These are phyloP conservation scores for Bellardia pandia DNA, from an alignment of 2,888 invertebrate species.

Conservation along the genomic window DNA sequence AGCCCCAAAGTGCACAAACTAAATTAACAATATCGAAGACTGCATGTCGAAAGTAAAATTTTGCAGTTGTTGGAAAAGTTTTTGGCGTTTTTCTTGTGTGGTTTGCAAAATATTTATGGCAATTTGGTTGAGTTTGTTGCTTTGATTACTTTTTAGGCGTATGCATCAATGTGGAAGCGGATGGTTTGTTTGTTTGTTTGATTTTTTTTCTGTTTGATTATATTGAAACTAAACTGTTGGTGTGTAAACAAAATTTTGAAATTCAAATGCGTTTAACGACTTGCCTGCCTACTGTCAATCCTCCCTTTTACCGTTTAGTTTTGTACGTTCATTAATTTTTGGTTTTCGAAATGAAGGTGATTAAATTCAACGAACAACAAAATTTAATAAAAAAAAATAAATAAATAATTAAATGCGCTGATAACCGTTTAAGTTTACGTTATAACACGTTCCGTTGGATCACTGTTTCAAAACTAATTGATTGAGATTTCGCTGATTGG, in stretches of 20 bases:
- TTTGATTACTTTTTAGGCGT: background rate
- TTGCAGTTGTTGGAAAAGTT: background rate
- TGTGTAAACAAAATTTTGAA: slow-evolving; percentile 63
- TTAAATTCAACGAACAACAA: background rate
- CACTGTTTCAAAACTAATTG: slow-evolving; percentile 61
- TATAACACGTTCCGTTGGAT: slow-evolving; percentile 53
- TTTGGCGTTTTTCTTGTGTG: background rate
- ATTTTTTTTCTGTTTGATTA: slow-evolving; percentile 25
- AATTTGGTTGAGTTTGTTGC: background rate
- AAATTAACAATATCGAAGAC: background rate
- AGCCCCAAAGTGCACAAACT: background rate
- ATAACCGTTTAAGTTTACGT: slow-evolving; percentile 44
- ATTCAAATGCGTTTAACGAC: slow-evolving; percentile 67
- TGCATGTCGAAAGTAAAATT: slow-evolving; percentile 23
- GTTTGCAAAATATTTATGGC: slow-evolving; percentile 10
- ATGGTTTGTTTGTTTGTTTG: slow-evolving; percentile 14
- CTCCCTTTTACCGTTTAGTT: background rate
- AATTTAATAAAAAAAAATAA: background rate
- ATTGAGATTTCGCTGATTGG: slow-evolving; percentile 33
- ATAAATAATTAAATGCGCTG: background rate
- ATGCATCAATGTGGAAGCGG: background rate
- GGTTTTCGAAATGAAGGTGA: background rate
- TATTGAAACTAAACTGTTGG: slow-evolving; percentile 47
- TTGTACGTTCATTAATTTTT: background rate
- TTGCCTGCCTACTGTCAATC: slow-evolving; percentile 42